Evolutionary conservation across 2,888 invertebrate species (phyloP), one percentile per base, ranked within the genome.

Genomic region (Sycophila texana): DNA sequence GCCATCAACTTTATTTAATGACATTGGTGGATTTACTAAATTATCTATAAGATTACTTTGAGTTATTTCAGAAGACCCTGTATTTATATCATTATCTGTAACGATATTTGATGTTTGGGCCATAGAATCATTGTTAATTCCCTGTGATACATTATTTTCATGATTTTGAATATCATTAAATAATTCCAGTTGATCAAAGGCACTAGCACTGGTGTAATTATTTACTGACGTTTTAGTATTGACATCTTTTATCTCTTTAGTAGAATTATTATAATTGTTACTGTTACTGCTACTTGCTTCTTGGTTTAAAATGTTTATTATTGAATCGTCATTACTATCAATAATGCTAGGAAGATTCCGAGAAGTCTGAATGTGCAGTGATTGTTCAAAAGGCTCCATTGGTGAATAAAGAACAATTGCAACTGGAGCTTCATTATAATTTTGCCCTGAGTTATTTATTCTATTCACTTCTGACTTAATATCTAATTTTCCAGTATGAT

Each of bases 391-490:
- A 47, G 74, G 7, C 65, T 79, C 78, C 47, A 81, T 70, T 39
- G 73, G 68, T n/a, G 81, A 72, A 66, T 81, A 81, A 66, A 82
- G 75, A 39, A 82, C 82, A 53, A 82, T 77, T 55, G 82, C 78
- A 55, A 82, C 77, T 75, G 82, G 82, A 67, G 77, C 73, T 26
- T 79, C 77, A 74, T 77, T 77, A 26, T 47, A 74, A 30, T 60
- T 39, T 14, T 74, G 77, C 18, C 14, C 74, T 39, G 47, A 26
- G 58, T 77, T 81, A 74, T 74, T 53, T 20, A 55, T 74, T 71
- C 49, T 73, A 55, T 67, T 78, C 12, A 74, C 39, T 74, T 79
- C 67, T 30, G 77, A 67, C 12, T 67, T 74, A 58, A 77, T 72
- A 63, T 77, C 71, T 18, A 66, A 18, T 66, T n/a, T 79, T 51